Base-by-base conservation (phyloP, 2,888 invertebrate species). In the Julus scandinavius region DNA sequence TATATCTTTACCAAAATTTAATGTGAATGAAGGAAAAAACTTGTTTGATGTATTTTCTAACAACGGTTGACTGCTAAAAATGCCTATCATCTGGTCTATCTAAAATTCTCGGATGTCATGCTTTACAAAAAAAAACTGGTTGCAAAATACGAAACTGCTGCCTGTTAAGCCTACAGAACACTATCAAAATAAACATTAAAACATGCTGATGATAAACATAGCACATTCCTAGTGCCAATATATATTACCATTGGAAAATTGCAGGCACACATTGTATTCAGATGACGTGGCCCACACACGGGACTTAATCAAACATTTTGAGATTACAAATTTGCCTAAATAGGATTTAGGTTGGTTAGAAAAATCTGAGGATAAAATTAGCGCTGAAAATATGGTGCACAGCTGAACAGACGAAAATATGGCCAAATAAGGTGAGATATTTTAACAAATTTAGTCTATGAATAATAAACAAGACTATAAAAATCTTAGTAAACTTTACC, bases 131-230 rank as follows among this genome's bases (percentile, higher is more conserved):
- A 13, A 3, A 54, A 54, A 54, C 54, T 54, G 9, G 54, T 54
- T 54, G 11, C 11, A 54, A 54, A 54, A 54, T 54, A 54, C 15
- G 54, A 54, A 54, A 54, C 54, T 54, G 54, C 54, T 11, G 54
- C 17, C 54, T 54, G 54, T 17, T 29, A 29, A 29, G 29, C 29
- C 29, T 29, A 29, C 29, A 15, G 54, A 54, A 15, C 54, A 11
- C 54, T 54, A 54, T 54, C 54, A 54, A 54, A 54, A 54, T 54
- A 54, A 54, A 54, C 54, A 54, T 54, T 54, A 54, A 54, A 54
- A 7, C 54, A 0, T 54, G 54, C 54, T 17, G 54, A 15, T 54
- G 54, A 54, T 54, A 54, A 54, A 54, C 54, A 54, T 13, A 49
- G 6, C 13, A 29, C 49, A 6, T 49, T 11, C 49, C 49, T 49